Conservation (phyloP, 1,140 invertebrate species). For the Helicorthomorpha holstii region DNA sequence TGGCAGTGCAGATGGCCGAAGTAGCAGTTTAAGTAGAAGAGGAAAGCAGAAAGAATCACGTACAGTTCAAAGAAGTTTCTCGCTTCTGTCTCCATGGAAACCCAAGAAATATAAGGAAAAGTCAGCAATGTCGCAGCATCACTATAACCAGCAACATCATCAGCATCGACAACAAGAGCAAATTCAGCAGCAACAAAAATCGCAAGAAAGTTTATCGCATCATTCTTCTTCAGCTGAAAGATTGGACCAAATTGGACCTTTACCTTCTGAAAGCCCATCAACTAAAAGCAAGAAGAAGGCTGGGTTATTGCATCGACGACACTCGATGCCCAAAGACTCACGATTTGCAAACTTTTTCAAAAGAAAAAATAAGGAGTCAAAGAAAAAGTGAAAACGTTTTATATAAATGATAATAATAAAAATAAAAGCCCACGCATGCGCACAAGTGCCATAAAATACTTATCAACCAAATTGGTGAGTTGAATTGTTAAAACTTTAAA, state of each 20-base stretch:
- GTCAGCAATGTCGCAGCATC: neutral
- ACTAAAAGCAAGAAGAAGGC: neutral
- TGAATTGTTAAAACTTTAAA: too few relatives aligned
- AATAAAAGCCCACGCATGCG: too few relatives aligned
- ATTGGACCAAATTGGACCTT: slow-evolving; percentile 1
- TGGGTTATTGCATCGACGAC: neutral
- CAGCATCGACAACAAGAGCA: neutral
- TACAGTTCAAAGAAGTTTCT: slow-evolving; percentile 1
- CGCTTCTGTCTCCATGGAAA: slow-evolving; percentile 2
- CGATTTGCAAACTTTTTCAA: slow-evolving; percentile 3
- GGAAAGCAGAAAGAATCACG: neutral
- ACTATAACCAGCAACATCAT: neutral
- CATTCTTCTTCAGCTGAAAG: slow-evolving; percentile 2
- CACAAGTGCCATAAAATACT: too few relatives aligned
- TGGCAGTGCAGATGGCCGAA: neutral
- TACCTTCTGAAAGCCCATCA: neutral
- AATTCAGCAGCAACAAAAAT: neutral
- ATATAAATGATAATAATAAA: too few relatives aligned
- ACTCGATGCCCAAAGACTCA: slow-evolving; percentile 6
- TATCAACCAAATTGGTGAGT: too few relatives aligned
- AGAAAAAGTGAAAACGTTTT: neutral
- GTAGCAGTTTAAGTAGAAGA: neutral
- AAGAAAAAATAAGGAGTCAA: neutral
- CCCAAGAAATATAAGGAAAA: slow-evolving; percentile 5
- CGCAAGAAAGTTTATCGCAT: neutral